A percentile compares a stretch with the other conserved stretches of the same genome.
Conservation (phyloP, 2,113 vertebrate species). For the Balaeniceps rex region DNA sequence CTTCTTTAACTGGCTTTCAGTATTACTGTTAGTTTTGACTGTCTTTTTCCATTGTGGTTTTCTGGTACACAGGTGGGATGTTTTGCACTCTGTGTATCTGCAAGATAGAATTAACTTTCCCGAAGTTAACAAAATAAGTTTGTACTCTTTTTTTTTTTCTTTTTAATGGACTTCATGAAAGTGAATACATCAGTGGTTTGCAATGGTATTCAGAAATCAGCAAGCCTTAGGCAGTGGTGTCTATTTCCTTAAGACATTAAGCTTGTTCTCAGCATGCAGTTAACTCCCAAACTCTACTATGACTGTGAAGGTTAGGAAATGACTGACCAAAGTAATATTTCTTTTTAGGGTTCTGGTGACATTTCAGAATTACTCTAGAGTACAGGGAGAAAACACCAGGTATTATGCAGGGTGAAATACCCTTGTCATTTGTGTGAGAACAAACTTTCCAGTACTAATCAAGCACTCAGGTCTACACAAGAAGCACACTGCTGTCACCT, state of each 20-base stretch:
- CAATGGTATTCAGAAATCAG: not conserved
- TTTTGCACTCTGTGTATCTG: not conserved
- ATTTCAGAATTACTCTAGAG: not conserved
- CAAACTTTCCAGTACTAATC: not conserved
- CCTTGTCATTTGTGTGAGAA: not conserved
- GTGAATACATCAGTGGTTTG: not conserved
- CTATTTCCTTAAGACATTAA: not conserved
- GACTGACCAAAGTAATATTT: constrained; percentile 13
- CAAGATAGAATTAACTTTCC: not conserved
- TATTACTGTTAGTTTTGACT: not conserved
- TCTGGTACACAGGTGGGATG: not conserved
- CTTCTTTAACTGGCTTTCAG: not conserved
- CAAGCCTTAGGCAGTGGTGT: not conserved
- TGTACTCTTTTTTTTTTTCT: not conserved
- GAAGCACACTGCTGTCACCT: not conserved
- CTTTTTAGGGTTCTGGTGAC: not conserved
- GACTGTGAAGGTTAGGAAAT: not conserved
- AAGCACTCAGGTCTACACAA: not conserved
- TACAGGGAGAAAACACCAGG: not conserved
- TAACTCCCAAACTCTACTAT: not conserved
- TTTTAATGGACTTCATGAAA: not conserved
- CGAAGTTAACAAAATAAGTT: not conserved
- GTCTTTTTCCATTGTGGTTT: not conserved
- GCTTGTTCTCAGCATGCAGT: not conserved
- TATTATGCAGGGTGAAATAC: not conserved